Evolutionary conservation across 1,140 invertebrate genomes (phyloP).

Genomic region (Drosophila athabasca): DNA sequence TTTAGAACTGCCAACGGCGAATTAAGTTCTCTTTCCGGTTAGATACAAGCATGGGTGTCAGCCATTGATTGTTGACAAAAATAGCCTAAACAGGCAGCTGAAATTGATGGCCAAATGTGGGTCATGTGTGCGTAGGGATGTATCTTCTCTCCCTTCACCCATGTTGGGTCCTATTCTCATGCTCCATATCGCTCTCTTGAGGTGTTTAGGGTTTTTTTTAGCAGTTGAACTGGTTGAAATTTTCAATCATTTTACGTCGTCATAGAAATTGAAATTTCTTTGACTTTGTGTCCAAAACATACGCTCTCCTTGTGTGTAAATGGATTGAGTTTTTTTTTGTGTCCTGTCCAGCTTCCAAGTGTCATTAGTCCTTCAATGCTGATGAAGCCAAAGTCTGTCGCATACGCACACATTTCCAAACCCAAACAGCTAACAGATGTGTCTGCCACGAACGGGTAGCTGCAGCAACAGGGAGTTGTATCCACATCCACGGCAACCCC

Average conservation of each 20-base stretch:
- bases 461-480: not conserved
- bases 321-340: conserved; percentile 29
- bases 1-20: conserved; percentile 37
- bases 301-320: conserved; percentile 9
- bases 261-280: no score
- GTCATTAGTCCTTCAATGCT: conserved; percentile 1
- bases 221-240: conserved; percentile 24
- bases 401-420: not conserved
- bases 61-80: conserved; percentile 68
- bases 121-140: conserved; percentile 8
- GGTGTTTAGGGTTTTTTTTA: conserved; percentile 34
- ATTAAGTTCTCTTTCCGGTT: conserved; percentile 10
- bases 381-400: conserved; percentile 23
- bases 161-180: no score
- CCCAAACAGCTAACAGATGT: conserved; percentile 38
- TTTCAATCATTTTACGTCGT: not conserved
- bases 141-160: conserved; percentile 1
- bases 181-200: not conserved
- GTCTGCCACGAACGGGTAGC: not conserved
- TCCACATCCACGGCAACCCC: conserved; percentile 30
- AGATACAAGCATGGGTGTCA: conserved; percentile 7
- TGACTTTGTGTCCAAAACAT: not conserved
- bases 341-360: conserved; percentile 13
- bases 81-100: conserved; percentile 46
- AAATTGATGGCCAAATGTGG: conserved; percentile 23